These are phyloP conservation scores for Pelodiscus sinensis DNA, from an alignment of 2,113 vertebrate genomes.

Conservation along the genomic window DNA sequence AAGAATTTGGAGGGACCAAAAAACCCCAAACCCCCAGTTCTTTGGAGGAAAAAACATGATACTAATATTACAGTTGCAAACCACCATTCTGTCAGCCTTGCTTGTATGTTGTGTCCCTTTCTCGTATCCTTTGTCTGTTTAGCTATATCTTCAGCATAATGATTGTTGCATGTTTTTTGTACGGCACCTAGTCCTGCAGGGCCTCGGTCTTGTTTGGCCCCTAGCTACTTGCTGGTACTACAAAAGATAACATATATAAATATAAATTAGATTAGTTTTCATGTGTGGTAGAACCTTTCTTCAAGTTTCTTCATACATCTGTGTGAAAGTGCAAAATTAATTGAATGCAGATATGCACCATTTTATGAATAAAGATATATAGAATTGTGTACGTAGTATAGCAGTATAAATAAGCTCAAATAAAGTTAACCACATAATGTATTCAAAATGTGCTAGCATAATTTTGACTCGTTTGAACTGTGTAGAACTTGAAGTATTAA, in stretches of 20 bases:
- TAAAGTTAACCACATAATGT: too few relatives aligned
- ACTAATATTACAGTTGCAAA: neutral
- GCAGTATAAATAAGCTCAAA: too few relatives aligned
- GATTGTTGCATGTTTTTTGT: neutral
- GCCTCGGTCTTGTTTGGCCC: neutral
- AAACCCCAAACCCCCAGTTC: neutral
- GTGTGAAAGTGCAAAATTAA: slow-evolving; percentile 24
- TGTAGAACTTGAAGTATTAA: too few relatives aligned
- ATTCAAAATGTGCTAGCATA: too few relatives aligned
- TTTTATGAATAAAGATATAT: neutral
- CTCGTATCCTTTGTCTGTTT: neutral
- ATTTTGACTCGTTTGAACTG: too few relatives aligned
- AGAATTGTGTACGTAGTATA: too few relatives aligned
- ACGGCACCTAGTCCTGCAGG: neutral
- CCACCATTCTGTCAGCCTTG: neutral
- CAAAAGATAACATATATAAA: neutral
- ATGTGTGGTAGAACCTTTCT: slow-evolving; percentile 17
- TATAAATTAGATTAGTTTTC: slow-evolving; percentile 25
- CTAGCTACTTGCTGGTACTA: neutral
- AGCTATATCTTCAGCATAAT: neutral
- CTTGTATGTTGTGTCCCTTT: neutral
- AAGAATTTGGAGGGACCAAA: neutral
- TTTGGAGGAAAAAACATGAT: neutral
- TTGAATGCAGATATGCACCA: neutral
- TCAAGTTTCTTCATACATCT: neutral